phyloP scores from a whole-genome alignment of 1,140 invertebrate species.

The Holotrichia oblita region DNA sequence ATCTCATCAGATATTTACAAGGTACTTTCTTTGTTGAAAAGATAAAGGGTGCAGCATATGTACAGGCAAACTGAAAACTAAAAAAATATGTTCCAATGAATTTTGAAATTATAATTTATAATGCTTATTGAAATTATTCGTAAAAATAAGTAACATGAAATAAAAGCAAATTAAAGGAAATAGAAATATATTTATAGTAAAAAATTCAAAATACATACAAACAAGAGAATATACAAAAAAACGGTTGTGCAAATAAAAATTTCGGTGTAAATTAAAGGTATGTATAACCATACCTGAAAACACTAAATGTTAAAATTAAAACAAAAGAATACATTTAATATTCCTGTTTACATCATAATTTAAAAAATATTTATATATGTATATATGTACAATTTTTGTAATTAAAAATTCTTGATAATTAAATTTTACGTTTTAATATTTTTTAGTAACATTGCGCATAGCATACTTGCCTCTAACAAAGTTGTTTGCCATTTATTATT shows the following conservation, averaged over 20 bases:
- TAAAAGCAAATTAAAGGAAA: constrained; percentile 55
- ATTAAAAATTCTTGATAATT: background rate
- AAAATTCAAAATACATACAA: constrained; percentile 59
- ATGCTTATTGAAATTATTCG: constrained; percentile 30
- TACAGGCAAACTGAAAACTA: constrained; percentile 43
- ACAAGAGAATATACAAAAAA: constrained; percentile 53
- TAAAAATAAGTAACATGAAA: constrained; percentile 45
- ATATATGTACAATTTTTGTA: constrained; percentile 29
- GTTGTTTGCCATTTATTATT: constrained; percentile 37
- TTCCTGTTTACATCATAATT: background rate
- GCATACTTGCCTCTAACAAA: constrained; percentile 22
- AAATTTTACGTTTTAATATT: constrained; percentile 31
- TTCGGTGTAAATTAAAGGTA: constrained; percentile 50
- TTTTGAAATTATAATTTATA: constrained; percentile 32
- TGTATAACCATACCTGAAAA: constrained; percentile 58
- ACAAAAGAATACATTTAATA: constrained; percentile 42
- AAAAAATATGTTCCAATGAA: background rate
- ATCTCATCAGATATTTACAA: constrained; percentile 23
- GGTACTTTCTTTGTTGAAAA: background rate
- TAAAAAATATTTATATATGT: background rate
- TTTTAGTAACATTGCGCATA: constrained; percentile 17
- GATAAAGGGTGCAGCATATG: constrained; percentile 39
- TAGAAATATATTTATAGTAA: constrained; percentile 60
- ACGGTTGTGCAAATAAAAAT: constrained; percentile 51
- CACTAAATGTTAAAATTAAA: constrained; percentile 45